Percentiles rank a stretch among this genome's conserved stretches.
Conservation (phyloP, 2,797 vertebrate genomes). For the Pipistrellus pipistrellus region DNA sequence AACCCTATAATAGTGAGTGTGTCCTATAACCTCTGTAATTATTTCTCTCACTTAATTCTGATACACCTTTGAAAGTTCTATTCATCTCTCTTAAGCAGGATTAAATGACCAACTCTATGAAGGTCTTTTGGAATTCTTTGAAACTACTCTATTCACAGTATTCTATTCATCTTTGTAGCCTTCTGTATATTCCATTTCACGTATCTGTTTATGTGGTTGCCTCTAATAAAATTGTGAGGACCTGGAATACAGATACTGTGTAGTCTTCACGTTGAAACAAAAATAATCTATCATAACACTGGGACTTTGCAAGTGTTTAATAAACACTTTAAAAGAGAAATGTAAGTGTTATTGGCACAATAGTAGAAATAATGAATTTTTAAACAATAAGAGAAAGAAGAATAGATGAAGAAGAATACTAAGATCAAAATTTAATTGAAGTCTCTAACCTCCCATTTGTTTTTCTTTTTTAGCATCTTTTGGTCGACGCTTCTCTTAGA, state of each 20-base stretch:
- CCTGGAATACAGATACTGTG: not conserved
- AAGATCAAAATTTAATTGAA: not conserved
- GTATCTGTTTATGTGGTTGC: not conserved
- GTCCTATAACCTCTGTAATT: not conserved
- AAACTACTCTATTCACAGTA: not conserved
- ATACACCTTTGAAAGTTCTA: not conserved
- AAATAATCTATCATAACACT: not conserved
- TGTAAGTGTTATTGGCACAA: not conserved
- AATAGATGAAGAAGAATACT: not conserved
- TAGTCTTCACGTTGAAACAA: not conserved
- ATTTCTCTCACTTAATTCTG: not conserved
- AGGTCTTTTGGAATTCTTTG: not conserved
- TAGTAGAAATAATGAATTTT: not conserved
- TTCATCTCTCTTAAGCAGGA: not conserved
- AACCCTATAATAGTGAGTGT: not conserved
- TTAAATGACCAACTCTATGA: not conserved
- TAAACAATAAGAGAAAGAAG: not conserved
- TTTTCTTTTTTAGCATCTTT: not conserved
- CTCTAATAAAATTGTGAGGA: not conserved
- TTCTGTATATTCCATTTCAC: not conserved
- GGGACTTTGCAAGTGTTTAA: not conserved
- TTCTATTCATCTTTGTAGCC: not conserved
- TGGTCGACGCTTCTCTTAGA: not conserved
- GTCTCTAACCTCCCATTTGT: not conserved
- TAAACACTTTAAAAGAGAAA: not conserved